These are phyloP conservation scores for Idaea biselata DNA, from an alignment of 2,888 invertebrate genomes.

Conservation along the genomic window DNA sequence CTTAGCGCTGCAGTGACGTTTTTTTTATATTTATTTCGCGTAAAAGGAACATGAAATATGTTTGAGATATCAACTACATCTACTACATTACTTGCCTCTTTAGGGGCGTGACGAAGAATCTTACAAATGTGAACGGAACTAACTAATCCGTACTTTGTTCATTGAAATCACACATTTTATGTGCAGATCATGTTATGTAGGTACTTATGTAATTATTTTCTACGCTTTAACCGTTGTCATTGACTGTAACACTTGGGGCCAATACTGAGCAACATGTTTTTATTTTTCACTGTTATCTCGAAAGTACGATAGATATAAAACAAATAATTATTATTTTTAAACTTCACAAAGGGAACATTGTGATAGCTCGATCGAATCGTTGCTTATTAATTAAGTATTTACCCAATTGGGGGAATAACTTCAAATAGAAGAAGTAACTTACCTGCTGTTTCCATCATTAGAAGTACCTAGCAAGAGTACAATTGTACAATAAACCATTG, in stretches of 20 bases:
- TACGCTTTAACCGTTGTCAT: neutral
- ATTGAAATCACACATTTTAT: too few species aligned
- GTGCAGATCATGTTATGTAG: neutral
- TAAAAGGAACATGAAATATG: too few species aligned
- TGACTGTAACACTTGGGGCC: neutral
- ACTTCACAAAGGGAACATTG: neutral
- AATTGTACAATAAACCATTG: neutral
- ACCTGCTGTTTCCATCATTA: neutral
- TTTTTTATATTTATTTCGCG: too few species aligned
- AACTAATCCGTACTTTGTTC: too few species aligned
- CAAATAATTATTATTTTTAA: neutral
- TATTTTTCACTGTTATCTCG: neutral
- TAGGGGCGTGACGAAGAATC: too few species aligned
- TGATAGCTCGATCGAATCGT: neutral
- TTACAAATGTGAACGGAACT: too few species aligned
- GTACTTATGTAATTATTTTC: neutral
- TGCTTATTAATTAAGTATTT: neutral
- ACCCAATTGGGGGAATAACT: neutral
- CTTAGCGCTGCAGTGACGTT: too few species aligned
- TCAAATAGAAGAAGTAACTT: neutral
- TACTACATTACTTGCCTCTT: too few species aligned
- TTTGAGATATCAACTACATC: too few species aligned
- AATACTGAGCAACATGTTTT: neutral
- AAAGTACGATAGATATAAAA: neutral
- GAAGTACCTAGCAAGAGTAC: neutral